Percentiles rank a stretch among this genome's conserved stretches.
Evolutionary conservation across 2,797 vertebrate species (phyloP).

Genomic region (Catamblyrhynchus diadema): DNA sequence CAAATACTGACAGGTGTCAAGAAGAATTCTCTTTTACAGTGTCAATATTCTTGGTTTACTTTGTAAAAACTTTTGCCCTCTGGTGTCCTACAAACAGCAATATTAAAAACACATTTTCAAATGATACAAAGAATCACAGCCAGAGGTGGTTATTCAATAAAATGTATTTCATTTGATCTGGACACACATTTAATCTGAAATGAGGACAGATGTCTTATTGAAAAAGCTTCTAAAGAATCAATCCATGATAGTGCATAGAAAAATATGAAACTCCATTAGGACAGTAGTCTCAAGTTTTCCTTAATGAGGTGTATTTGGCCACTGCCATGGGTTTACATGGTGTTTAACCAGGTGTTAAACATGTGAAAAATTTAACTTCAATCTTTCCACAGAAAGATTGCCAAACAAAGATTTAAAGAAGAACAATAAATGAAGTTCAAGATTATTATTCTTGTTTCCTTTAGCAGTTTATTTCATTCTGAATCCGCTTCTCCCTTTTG

Average conservation of each 20-base stretch:
- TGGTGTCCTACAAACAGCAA: not conserved
- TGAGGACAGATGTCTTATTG: not conserved
- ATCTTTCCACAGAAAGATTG: not conserved
- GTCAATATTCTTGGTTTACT: not conserved
- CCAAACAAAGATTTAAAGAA: slow-evolving; percentile 13
- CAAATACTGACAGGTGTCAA: not conserved
- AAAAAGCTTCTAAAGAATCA: not conserved
- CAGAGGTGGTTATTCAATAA: not conserved
- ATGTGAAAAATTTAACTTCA: slow-evolving; percentile 1
- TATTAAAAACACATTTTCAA: slow-evolving; percentile 32
- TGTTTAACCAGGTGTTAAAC: slow-evolving; percentile 26
- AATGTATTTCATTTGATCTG: not conserved
- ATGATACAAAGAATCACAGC: not conserved
- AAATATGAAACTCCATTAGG: not conserved
- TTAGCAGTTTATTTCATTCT: not conserved
- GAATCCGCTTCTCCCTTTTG: not conserved
- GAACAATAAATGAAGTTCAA: not conserved
- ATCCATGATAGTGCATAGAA: not conserved
- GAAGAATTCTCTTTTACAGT: not conserved
- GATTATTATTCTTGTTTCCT: not conserved
- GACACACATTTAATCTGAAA: not conserved
- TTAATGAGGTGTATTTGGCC: not conserved
- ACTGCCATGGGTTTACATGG: not conserved
- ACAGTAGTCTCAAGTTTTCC: not conserved
- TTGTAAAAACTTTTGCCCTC: not conserved